Conservation (phyloP, 2,113 vertebrate species). For the Lichenostomus cassidix region DNA sequence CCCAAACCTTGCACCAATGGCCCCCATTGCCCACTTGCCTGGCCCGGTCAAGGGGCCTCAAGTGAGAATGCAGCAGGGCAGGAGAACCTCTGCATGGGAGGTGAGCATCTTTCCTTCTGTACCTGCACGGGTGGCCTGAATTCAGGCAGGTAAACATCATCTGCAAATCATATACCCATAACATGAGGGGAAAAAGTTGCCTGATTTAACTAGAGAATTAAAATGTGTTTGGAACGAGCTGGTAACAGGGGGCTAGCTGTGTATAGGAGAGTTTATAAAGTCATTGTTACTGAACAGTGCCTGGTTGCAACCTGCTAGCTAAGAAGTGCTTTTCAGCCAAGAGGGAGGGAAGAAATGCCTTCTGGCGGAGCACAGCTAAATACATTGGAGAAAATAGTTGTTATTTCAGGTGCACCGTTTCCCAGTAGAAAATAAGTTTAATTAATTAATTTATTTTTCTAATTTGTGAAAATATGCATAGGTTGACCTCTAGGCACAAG, state of each 20-base stretch:
- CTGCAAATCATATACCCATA: not conserved
- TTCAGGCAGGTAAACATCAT: not conserved
- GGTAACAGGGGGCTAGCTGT: not conserved
- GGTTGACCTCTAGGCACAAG: slow-evolving; percentile 48
- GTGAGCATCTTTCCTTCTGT: not conserved
- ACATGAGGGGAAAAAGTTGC: not conserved
- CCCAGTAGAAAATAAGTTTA: slow-evolving; percentile 63
- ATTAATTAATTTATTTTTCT: slow-evolving; percentile 73
- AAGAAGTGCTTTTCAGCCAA: not conserved
- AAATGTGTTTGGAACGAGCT: not conserved
- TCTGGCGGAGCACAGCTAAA: not conserved
- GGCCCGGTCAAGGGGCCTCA: rapidly evolving
- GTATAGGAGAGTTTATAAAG: not conserved
- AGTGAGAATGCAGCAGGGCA: not conserved
- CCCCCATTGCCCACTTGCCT: not conserved
- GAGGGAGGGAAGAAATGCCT: not conserved
- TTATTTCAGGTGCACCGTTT: slow-evolving; percentile 68
- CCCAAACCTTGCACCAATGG: rapidly evolving
- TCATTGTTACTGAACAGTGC: not conserved
- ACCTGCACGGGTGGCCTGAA: not conserved
- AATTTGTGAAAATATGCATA: slow-evolving; percentile 64
- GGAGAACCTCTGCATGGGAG: not conserved
- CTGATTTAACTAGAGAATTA: not conserved
- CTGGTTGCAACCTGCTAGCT: not conserved
- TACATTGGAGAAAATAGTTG: slow-evolving; percentile 41